These are phyloP conservation scores for Gymnoscopelus braueri DNA, from an alignment of 2,797 vertebrate species.

Conservation along the genomic window DNA sequence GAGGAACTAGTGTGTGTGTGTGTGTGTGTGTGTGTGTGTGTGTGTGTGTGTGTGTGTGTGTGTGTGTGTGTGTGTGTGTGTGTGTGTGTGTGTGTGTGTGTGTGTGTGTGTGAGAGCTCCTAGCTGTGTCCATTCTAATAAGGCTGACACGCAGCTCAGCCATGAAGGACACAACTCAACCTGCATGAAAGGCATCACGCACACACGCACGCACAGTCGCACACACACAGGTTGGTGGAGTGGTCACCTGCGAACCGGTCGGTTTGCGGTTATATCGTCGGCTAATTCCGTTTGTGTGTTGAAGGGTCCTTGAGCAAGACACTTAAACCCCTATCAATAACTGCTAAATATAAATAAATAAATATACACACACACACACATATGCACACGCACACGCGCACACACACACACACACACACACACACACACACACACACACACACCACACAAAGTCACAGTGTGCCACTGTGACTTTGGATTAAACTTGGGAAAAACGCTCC, in stretches of 20 bases:
- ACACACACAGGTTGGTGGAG: neutral
- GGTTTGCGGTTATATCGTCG: too few species aligned
- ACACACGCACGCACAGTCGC: neutral
- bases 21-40: neutral
- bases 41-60: constrained; percentile 1
- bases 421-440: constrained; percentile 2
- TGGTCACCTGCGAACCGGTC: too few species aligned
- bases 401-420: constrained; percentile 10
- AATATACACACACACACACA: neutral
- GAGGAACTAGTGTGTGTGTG: neutral
- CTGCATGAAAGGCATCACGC: neutral
- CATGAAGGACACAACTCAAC: constrained; percentile 7
- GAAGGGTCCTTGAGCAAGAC: too few species aligned
- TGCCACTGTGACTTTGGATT: too few species aligned
- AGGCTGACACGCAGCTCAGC: neutral
- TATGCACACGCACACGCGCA: neutral
- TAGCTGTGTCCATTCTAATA: neutral
- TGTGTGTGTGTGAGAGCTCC: constrained; percentile 7
- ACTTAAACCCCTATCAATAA: too few species aligned
- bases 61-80: neutral
- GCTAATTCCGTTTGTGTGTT: too few species aligned
- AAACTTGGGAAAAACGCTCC: too few species aligned
- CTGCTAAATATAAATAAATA: too few species aligned
- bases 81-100: constrained; percentile 14
- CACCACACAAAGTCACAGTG: too few species aligned